phyloP scores from a whole-genome alignment of 2,113 vertebrate species.

The Hemiscyllium ocellatum region DNA sequence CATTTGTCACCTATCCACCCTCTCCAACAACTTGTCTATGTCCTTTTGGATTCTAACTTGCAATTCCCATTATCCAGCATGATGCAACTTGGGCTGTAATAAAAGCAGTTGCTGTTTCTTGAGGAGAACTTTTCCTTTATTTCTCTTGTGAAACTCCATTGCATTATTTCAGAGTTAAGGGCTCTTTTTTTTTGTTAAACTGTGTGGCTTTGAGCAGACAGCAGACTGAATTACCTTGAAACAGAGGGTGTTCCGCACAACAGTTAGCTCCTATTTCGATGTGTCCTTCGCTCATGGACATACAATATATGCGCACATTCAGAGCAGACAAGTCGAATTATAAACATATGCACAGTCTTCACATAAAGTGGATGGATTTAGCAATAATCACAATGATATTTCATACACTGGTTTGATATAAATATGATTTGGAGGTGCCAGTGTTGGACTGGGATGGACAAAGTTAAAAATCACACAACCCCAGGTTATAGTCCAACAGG shows the following conservation, averaged over 20 bases:
- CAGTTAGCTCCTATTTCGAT: background rate
- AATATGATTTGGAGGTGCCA: background rate
- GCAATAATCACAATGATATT: background rate
- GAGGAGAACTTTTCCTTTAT: background rate
- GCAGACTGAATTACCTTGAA: background rate
- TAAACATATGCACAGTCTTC: background rate
- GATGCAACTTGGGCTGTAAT: background rate
- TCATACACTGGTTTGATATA: background rate
- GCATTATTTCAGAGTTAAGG: background rate
- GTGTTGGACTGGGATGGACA: too few relatives aligned
- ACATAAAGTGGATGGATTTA: background rate
- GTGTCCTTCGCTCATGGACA: background rate
- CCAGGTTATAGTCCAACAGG: too few relatives aligned
- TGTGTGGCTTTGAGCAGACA: background rate
- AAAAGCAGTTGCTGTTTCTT: background rate
- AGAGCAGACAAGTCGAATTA: background rate
- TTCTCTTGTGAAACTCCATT: background rate
- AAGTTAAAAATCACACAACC: too few relatives aligned
- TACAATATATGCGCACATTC: background rate
- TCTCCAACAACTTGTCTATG: too few relatives aligned
- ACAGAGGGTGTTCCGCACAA: background rate
- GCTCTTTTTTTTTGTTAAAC: background rate
- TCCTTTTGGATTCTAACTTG: background rate
- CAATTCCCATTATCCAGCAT: background rate
- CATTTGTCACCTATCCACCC: too few relatives aligned